Base-by-base conservation (phyloP, 2,113 vertebrate genomes). In the Aldabrachelys gigantea region DNA sequence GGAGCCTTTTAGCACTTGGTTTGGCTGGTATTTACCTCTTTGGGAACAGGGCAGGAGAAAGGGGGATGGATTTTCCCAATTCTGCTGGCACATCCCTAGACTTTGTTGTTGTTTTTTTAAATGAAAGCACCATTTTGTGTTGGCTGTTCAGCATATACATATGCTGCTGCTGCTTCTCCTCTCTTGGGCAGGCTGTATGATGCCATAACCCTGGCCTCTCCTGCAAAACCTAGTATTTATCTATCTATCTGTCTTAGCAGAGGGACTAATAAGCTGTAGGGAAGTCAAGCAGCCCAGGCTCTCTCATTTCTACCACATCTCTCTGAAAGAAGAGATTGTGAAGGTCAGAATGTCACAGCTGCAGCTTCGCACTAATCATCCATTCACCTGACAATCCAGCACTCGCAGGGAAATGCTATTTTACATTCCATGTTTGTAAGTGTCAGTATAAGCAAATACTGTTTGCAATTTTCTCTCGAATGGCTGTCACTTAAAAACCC, bases 391-490 rank as follows among this genome's bases (percentile, higher is more conserved):
- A 65, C 11, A 35, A 91, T 0, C 22, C 5, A 49, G 10, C 69
- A 41, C 52, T 35, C 82, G 38, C 31, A 82, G 82, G 38, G 56
- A 85, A 94, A 84, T 2, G 14, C 50, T 35, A 21, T 78, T 96
- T 96, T 80, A 84, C 22, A 82, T 96, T 97, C 80, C 47, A 50
- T 57, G 16, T 83, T 94, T 89, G 4, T 89, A 91, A 96, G 87
- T n/a, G 54, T 57, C 47, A 85, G 24, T 19, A 57, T 54, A 93
- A 82, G 59, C 91, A 87, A 90, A 93, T 21, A 80, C 29, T 80
- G 57, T 83, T 82, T 2, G 6, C 5, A 47, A 82, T 84, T 87
- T 75, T 82, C 86, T 92, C 22, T 31, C 11, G 69, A 94, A 79
- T 79, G 79, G 24, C 38, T 87, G 75, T 84, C 85, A 25, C n/a